phyloP scores from a whole-genome alignment of 2,113 vertebrate species.

The Podocnemis expansa region DNA sequence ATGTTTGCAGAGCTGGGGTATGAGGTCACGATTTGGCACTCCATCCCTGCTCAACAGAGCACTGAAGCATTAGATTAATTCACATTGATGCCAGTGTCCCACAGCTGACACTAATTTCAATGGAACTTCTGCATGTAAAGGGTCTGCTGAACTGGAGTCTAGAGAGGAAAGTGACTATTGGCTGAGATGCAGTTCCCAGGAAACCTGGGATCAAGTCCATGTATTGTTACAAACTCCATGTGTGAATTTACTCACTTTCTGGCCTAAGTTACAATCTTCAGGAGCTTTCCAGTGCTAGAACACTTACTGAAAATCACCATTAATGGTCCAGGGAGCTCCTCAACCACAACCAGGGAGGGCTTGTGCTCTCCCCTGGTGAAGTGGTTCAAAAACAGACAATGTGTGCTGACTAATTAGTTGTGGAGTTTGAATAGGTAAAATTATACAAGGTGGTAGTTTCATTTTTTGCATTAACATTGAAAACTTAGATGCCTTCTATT shows the following conservation, averaged over 20 bases:
- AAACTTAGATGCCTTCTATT: no score
- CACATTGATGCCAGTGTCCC: neutral
- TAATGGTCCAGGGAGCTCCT: no score
- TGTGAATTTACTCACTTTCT: neutral
- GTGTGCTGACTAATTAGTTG: no score
- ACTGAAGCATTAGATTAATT: constrained; percentile 13
- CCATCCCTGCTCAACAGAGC: constrained; percentile 4
- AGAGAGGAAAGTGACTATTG: neutral
- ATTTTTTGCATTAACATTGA: no score
- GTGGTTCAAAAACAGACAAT: no score
- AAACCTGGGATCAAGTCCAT: neutral
- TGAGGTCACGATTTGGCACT: neutral
- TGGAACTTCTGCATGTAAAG: neutral
- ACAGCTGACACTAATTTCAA: neutral
- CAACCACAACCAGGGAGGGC: no score
- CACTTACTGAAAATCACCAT: no score
- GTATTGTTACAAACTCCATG: neutral
- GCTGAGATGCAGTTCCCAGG: neutral
- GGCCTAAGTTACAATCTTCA: neutral
- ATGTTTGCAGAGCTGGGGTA: neutral
- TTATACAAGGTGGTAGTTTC: no score
- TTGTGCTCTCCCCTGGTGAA: no score
- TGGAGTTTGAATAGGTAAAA: no score
- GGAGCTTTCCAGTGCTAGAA: no score
- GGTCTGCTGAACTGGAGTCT: neutral